Evolutionary conservation across 2,888 invertebrate species (phyloP), one percentile per base, ranked within the genome.

Genomic region (Nephrotoma flavescens): DNA sequence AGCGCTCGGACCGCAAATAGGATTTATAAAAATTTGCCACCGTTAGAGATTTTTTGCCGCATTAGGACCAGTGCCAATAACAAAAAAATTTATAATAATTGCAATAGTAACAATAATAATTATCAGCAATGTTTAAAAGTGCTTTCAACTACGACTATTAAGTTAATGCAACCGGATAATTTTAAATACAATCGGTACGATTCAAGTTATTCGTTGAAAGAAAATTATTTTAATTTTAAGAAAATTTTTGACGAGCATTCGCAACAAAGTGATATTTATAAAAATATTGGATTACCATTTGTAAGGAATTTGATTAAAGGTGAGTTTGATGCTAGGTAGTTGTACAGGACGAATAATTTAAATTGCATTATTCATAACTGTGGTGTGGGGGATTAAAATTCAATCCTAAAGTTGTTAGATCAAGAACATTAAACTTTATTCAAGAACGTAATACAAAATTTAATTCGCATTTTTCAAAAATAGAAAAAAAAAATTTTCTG

Each of bases 211-310:
- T 42, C 42, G n/a, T 42, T 84, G n/a, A 41, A 42, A 84, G 84
- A 84, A 31, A 84, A 84, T 84, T 84, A 84, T 84, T 84, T 42
- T 84, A 84, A 84, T 84, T 84, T 84, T 42, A 84, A 84, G 42
- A 84, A 84, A 84, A 84, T 84, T 84, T 84, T 84, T 9, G 84
- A 84, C 9, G 84, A 84, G 42, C 12, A 84, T 15, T 84, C 42
- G 7, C 6, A 1, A 15, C 84, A 84, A 84, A 42, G n/a, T 84
- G 84, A 84, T 42, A 42, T 84, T 42, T 84, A 42, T 42, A 84
- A 42, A 42, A 84, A 84, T 42, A 42, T 84, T 42, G 84, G 84
- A 84, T 7, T 42, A 6, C 42, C 84, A n/a, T 84, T 42, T 15
- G 15, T 42, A 84, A 84, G 42, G 9, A 84, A 42, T 84, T 42